phyloP scores from a whole-genome alignment of 2,888 invertebrate genomes.

The Folsomia candida region DNA sequence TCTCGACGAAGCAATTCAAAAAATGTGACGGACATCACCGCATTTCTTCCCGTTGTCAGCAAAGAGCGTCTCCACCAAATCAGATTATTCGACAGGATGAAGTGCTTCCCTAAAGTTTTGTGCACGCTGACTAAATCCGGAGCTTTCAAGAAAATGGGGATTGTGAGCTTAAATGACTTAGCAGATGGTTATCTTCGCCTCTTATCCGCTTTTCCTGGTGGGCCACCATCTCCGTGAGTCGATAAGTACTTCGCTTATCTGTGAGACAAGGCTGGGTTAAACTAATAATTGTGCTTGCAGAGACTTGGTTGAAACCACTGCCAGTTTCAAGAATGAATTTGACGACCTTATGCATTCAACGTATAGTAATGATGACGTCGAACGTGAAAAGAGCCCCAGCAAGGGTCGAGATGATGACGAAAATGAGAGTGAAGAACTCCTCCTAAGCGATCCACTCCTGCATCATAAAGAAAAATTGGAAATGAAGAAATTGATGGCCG shows the following conservation, averaged over 20 bases:
- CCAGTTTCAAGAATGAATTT: background rate
- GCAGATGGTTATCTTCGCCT: constrained; percentile 15
- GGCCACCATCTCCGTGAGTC: background rate
- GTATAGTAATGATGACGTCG: no score
- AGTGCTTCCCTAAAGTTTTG: constrained; percentile 14
- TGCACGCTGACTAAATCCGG: constrained; percentile 12
- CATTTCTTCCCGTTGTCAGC: background rate
- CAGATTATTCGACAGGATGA: constrained; percentile 6
- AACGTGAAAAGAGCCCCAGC: constrained; percentile 1
- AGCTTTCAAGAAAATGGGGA: background rate
- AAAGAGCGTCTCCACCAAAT: background rate
- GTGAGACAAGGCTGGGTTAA: background rate
- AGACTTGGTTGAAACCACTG: background rate
- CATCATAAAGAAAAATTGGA: constrained; percentile 15
- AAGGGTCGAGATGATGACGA: no score
- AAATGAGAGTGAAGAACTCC: background rate
- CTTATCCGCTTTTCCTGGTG: constrained; percentile 13
- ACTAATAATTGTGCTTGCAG: background rate
- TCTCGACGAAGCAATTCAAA: no score
- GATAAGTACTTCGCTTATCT: background rate
- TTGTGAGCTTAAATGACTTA: background rate
- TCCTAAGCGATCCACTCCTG: constrained; percentile 3
- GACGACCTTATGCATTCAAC: no score
- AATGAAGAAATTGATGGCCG: constrained; percentile 15
- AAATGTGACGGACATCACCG: background rate